A percentile compares a stretch with the other conserved stretches of the same genome.
These are phyloP conservation scores for Equus quagga DNA, from an alignment of 2,113 vertebrate genomes.

Conservation along the genomic window DNA sequence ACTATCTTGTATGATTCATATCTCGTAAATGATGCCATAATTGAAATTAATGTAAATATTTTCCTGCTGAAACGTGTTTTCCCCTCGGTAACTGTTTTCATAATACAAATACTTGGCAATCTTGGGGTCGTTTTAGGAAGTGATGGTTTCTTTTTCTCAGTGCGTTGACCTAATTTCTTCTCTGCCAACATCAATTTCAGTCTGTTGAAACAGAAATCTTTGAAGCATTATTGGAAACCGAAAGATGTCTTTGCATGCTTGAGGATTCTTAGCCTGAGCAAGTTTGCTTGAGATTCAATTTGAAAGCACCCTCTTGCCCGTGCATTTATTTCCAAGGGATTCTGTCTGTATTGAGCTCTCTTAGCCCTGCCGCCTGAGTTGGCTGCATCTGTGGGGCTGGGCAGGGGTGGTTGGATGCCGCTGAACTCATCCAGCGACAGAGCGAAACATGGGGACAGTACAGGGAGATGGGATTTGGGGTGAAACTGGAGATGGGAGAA, in stretches of 20 bases:
- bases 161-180: constrained; percentile 2
- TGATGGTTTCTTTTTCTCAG: not conserved
- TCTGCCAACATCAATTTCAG: not conserved
- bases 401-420: not conserved
- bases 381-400: not conserved
- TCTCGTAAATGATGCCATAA: not conserved
- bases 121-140: not conserved
- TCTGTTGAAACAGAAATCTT: not conserved
- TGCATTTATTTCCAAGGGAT: not conserved
- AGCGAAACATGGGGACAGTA: accelerated
- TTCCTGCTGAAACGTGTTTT: not conserved
- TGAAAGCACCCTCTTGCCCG: not conserved
- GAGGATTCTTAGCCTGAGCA: not conserved
- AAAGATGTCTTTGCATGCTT: not conserved
- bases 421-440: not conserved
- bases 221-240: not conserved
- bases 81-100: not conserved
- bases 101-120: not conserved
- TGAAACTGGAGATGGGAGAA: not conserved
- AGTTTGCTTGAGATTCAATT: not conserved
- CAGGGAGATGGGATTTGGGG: not conserved
- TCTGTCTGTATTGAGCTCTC: not conserved
- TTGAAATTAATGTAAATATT: not conserved
- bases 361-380: accelerated
- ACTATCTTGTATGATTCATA: not conserved